phyloP scores from a whole-genome alignment of 37 sponge, comb jelly and placozoan species.

The Spongilla lacustris region DNA sequence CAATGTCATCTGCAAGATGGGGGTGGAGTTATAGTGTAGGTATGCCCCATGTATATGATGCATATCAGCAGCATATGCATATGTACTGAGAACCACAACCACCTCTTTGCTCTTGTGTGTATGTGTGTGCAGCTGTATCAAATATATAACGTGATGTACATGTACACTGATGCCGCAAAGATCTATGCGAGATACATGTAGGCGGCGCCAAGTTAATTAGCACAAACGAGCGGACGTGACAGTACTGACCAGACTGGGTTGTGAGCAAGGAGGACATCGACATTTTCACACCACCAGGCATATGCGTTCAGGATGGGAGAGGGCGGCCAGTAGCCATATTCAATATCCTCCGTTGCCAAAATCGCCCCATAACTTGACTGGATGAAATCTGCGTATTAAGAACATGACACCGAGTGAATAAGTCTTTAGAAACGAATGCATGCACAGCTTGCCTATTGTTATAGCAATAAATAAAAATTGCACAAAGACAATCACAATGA shows the following conservation, averaged over 20 bases:
- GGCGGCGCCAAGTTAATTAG: too few relatives aligned
- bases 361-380: slow-evolving; percentile 66
- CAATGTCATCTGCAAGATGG: neutral
- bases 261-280: slow-evolving; percentile 72
- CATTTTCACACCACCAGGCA: slow-evolving; percentile 82
- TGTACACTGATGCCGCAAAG: too few relatives aligned
- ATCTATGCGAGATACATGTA: too few relatives aligned
- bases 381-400: slow-evolving; percentile 65
- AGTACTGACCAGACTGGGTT: slow-evolving; percentile 81
- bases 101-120: too few relatives aligned
- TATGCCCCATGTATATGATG: too few relatives aligned
- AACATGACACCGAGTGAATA: neutral
- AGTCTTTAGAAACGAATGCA: neutral
- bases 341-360: slow-evolving; percentile 32
- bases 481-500: slow-evolving; percentile 52
- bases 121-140: too few relatives aligned
- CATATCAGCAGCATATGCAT: too few relatives aligned
- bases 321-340: slow-evolving; percentile 74
- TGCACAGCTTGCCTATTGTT: slow-evolving; percentile 67
- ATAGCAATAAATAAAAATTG: slow-evolving; percentile 69
- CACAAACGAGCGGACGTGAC: too few relatives aligned
- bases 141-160: too few relatives aligned
- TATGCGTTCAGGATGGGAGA: slow-evolving; percentile 42
- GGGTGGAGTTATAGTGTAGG: neutral
- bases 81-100: too few relatives aligned